Evolutionary conservation across 2,113 vertebrate species (phyloP).

Genomic region (Chauna torquata): DNA sequence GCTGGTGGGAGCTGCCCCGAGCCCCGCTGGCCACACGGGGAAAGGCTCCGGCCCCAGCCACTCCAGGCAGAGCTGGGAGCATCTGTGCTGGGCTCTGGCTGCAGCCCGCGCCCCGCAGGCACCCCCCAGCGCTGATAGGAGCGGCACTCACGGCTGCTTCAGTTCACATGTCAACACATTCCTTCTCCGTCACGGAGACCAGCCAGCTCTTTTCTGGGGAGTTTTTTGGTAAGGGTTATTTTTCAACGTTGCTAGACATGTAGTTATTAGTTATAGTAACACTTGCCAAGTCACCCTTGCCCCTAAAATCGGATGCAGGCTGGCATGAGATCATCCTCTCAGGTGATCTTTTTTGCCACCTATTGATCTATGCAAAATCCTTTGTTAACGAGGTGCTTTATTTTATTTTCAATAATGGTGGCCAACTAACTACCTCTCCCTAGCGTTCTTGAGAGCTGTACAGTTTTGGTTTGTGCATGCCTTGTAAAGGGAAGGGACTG

Average conservation of each 20-base stretch:
- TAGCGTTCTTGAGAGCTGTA: neutral
- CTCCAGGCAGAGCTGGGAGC: too few relatives aligned
- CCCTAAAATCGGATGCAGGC: neutral
- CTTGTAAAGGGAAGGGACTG: neutral
- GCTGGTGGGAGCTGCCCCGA: neutral
- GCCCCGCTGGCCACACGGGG: too few relatives aligned
- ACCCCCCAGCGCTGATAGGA: neutral
- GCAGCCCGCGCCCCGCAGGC: too few relatives aligned
- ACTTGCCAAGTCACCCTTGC: neutral
- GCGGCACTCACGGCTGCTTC: neutral
- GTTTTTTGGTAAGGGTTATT: neutral
- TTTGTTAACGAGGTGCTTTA: neutral
- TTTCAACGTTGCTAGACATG: neutral
- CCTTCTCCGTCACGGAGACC: neutral
- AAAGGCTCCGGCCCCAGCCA: too few relatives aligned
- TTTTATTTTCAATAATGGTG: neutral
- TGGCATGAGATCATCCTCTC: neutral
- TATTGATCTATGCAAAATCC: neutral
- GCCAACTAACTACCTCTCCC: neutral
- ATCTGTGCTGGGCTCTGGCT: too few relatives aligned
- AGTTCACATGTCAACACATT: neutral
- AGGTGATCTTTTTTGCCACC: neutral
- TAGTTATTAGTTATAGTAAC: neutral
- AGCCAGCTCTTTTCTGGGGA: neutral
- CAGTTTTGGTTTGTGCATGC: neutral